A percentile compares a stretch with the other conserved stretches of the same genome.
Evolutionary conservation across 2,888 invertebrate genomes (phyloP).

Genomic region (Torymus tubicola): DNA sequence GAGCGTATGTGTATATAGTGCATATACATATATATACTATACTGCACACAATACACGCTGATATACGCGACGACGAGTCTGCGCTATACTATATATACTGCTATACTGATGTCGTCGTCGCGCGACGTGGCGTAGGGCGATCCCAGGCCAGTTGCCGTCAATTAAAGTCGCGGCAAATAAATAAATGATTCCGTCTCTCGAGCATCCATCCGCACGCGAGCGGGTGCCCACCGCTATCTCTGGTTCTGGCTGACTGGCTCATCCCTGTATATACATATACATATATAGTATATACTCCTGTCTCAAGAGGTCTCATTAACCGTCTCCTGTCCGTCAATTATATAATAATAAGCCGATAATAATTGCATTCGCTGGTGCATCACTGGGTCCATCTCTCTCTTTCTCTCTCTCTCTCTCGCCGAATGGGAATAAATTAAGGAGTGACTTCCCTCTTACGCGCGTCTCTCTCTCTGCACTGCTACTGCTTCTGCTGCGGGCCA

Average conservation of each 20-base stretch:
- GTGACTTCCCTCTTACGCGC: slow-evolving; percentile 67
- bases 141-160: slow-evolving; percentile 69
- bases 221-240: slow-evolving; percentile 13
- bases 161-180: slow-evolving; percentile 70
- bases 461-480: slow-evolving; percentile 59
- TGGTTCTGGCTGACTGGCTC: neutral
- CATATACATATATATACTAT: too few relatives aligned
- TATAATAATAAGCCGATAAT: slow-evolving; percentile 75
- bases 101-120: too few relatives aligned
- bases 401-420: slow-evolving; percentile 27
- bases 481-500: slow-evolving; percentile 11
- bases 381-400: slow-evolving; percentile 53
- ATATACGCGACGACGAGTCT: neutral
- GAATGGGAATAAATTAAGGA: slow-evolving; percentile 66
- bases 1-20: too few relatives aligned
- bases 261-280: too few relatives aligned
- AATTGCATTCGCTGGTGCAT: slow-evolving; percentile 73
- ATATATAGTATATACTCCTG: slow-evolving; percentile 58
- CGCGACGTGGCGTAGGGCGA: slow-evolving; percentile 7
- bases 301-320: slow-evolving; percentile 75
- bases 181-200: slow-evolving; percentile 65
- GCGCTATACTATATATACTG: too few relatives aligned
- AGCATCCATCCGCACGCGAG: slow-evolving; percentile 28
- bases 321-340: slow-evolving; percentile 70
- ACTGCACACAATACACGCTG: too few relatives aligned